Percentiles rank a stretch among this genome's conserved stretches.
Conservation (phyloP, 1,140 invertebrate genomes). For the Drosophila lini region DNA sequence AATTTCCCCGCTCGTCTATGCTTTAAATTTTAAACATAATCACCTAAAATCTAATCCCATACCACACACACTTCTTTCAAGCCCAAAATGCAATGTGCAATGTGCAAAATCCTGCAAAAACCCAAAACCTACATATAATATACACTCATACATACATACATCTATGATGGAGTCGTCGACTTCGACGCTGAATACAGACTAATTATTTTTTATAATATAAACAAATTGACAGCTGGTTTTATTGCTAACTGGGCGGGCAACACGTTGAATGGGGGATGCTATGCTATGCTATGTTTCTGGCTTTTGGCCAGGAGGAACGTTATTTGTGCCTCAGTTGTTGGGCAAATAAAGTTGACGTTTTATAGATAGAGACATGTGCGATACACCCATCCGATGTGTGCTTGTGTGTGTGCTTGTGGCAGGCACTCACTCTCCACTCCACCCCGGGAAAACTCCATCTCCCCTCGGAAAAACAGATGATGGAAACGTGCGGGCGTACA, state of each 20-base stretch:
- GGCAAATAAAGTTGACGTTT: conserved; percentile 79
- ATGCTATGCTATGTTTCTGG: conserved; percentile 4
- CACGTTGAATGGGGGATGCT: conserved; percentile 17
- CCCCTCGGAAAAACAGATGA: conserved; percentile 34
- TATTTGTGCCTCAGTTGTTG: conserved; percentile 64
- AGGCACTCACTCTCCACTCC: conserved; percentile 5
- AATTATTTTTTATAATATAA: conserved; percentile 83
- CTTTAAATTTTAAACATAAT: conserved; percentile 70
- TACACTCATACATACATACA: conserved; percentile 53
- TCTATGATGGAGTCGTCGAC: conserved; percentile 77
- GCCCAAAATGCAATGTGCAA: conserved; percentile 35
- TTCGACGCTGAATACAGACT: conserved; percentile 80
- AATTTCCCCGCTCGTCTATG: conserved; percentile 49
- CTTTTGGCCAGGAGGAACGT: conserved; percentile 7
- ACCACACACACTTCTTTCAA: conserved; percentile 36
- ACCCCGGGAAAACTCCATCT: conserved; percentile 4
- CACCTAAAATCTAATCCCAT: conserved; percentile 33
- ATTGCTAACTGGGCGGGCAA: conserved; percentile 49
- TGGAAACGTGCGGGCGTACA: conserved; percentile 32
- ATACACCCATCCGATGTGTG: conserved; percentile 41
- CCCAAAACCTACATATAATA: conserved; percentile 31
- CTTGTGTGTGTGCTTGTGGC: conserved; percentile 12
- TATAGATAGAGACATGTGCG: conserved; percentile 80
- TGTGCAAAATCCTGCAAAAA: conserved; percentile 41
- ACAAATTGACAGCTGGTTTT: conserved; percentile 81